Evolutionary conservation across 1,140 invertebrate genomes (phyloP), one percentile per base, ranked within the genome.

Genomic region (Ostrea edulis): DNA sequence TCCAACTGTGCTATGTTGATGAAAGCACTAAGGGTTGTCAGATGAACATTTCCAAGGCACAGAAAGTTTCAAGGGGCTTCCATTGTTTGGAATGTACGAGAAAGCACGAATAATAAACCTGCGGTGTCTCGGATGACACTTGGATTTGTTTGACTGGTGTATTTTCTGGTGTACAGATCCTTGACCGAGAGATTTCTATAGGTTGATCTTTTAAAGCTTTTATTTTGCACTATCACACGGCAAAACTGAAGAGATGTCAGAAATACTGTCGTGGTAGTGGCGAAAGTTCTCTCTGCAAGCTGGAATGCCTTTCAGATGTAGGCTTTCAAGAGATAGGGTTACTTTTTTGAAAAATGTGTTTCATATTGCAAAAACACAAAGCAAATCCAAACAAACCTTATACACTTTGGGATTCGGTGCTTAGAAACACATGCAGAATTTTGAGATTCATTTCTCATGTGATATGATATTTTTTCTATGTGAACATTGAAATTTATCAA

Each of bases 401-500:
- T 44, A 44, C 14, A 62, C 55, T n/a, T 5, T 62, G n/a, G 55
- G n/a, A 62, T 62, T n/a, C 55, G n/a, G 55, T 62, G 55, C 55
- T 20, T 20, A 62, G 55, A 62, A 20, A 62, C 55, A 62, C 14
- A 62, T 62, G 17, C 55, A 62, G 55, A 17, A 62, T 62, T 62
- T 62, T 62, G 55, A 44, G 35, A 62, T 62, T 62, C n/a, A 17
- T 62, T 62, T 62, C 17, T 62, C 55, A 17, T 62, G 55, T 62
- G 55, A 62, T 55, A 55, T 55, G 54, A 55, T 62, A 62, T 62
- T 77, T 77, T 77, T 77, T 5, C 7, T 77, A 29, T 77, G 22
- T 77, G 29, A 77, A 77, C 25, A 77, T 35, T 77, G 68, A 77
- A 77, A 25, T 77, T 77, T 77, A 29, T 44, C 35, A 77, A 77